Evolutionary conservation across 2,113 vertebrate genomes (phyloP).

Genomic region (Dipodomys spectabilis): DNA sequence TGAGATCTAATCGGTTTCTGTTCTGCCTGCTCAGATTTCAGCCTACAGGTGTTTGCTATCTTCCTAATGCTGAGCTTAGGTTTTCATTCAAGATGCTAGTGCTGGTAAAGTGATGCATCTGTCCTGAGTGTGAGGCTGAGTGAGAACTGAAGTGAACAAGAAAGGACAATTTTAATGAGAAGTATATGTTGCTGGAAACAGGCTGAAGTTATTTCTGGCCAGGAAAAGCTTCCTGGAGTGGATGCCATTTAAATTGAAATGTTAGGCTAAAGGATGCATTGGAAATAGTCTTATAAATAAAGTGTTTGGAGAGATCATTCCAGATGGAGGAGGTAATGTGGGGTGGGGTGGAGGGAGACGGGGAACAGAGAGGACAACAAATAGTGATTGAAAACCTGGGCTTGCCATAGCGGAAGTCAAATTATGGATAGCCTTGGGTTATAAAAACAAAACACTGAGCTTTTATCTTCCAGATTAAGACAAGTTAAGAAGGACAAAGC

Average conservation of each 20-base stretch:
- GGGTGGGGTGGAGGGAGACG: neutral
- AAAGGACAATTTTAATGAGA: neutral
- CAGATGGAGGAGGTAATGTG: neutral
- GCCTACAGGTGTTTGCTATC: neutral
- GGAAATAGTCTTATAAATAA: constrained; percentile 21
- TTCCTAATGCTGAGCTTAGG: neutral
- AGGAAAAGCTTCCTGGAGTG: neutral
- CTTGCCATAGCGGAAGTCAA: neutral
- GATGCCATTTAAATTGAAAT: neutral
- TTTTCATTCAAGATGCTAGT: neutral
- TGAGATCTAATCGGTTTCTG: neutral
- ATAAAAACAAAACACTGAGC: neutral
- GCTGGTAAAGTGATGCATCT: neutral
- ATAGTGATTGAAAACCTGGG: neutral
- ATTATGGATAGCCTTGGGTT: neutral
- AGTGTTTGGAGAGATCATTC: neutral
- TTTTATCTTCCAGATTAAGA: neutral
- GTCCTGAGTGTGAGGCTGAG: neutral
- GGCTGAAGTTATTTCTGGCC: neutral
- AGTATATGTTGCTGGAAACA: neutral
- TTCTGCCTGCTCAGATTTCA: neutral
- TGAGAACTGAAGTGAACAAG: neutral
- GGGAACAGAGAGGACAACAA: neutral
- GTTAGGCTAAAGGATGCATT: neutral
- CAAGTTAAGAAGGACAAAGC: neutral